Percentiles rank a stretch among this genome's conserved stretches.
These are phyloP conservation scores for Myoxocephalus aenaeus DNA, from an alignment of 2,797 vertebrate genomes.

Conservation along the genomic window DNA sequence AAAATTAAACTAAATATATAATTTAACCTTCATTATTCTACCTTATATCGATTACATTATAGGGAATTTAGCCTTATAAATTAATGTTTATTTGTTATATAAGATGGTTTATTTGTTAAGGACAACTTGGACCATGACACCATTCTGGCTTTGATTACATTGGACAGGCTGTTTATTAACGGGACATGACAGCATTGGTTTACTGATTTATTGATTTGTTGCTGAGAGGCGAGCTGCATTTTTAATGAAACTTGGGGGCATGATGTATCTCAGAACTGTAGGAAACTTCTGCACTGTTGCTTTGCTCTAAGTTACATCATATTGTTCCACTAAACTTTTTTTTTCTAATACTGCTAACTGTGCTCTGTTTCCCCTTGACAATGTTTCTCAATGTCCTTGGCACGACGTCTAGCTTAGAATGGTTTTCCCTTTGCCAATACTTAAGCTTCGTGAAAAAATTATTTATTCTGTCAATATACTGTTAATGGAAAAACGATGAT, in stretches of 20 bases:
- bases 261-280: constrained; percentile 22
- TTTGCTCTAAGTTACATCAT: constrained; percentile 49
- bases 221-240: constrained; percentile 63
- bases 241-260: constrained; percentile 66
- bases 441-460: neutral
- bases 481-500: neutral
- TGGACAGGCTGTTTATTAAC: constrained; percentile 58
- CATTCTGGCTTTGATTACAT: constrained; percentile 55
- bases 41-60: neutral
- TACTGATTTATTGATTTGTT: constrained; percentile 75
- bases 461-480: neutral
- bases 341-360: constrained; percentile 24
- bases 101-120: neutral
- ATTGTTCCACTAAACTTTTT: constrained; percentile 25
- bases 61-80: neutral
- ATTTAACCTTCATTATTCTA: neutral
- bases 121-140: constrained; percentile 6
- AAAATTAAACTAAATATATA: neutral
- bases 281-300: constrained; percentile 24
- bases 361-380: constrained; percentile 12
- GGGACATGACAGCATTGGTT: constrained; percentile 50
- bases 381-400: constrained; percentile 30
- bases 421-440: constrained; percentile 1
- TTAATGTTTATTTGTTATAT: neutral
- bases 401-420: constrained; percentile 20